Evolutionary conservation across 2,888 invertebrate genomes (phyloP).

Genomic region (Epirrita christyi): DNA sequence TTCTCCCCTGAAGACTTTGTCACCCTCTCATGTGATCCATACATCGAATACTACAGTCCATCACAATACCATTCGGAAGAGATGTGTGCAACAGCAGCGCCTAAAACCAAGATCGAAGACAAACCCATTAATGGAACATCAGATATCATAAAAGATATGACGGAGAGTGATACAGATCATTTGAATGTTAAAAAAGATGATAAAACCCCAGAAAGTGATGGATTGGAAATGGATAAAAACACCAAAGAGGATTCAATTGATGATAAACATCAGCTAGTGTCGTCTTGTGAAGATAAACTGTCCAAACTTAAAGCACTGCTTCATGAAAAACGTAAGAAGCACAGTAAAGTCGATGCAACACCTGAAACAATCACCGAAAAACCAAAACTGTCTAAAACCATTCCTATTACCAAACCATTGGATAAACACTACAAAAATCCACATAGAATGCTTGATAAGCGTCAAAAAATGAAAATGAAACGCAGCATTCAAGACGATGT

Average conservation of each 20-base stretch:
- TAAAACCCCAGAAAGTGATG: neutral
- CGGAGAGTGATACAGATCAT: constrained; percentile 14
- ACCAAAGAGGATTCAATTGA: constrained; percentile 1
- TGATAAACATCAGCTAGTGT: constrained; percentile 51
- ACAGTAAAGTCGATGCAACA: constrained; percentile 35
- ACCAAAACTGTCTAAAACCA: constrained; percentile 40
- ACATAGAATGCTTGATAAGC: constrained; percentile 47
- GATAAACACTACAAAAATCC: constrained; percentile 60
- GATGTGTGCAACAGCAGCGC: constrained; percentile 51
- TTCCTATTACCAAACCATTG: constrained; percentile 43
- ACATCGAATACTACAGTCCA: constrained; percentile 57
- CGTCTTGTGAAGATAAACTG: constrained; percentile 71
- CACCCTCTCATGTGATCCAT: constrained; percentile 51
- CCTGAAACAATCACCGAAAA: neutral
- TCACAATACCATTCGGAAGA: constrained; percentile 49
- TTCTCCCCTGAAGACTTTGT: constrained; percentile 65
- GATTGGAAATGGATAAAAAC: constrained; percentile 3
- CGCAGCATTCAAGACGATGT: constrained; percentile 60
- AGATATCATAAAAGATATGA: constrained; percentile 44
- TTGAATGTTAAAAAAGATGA: neutral
- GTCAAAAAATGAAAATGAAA: constrained; percentile 47
- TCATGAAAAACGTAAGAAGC: constrained; percentile 51
- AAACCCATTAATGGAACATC: constrained; percentile 36
- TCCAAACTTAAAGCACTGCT: constrained; percentile 64
- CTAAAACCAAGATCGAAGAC: constrained; percentile 54